phyloP scores from a whole-genome alignment of 2,113 vertebrate species.

The Australoheros scitulus region DNA sequence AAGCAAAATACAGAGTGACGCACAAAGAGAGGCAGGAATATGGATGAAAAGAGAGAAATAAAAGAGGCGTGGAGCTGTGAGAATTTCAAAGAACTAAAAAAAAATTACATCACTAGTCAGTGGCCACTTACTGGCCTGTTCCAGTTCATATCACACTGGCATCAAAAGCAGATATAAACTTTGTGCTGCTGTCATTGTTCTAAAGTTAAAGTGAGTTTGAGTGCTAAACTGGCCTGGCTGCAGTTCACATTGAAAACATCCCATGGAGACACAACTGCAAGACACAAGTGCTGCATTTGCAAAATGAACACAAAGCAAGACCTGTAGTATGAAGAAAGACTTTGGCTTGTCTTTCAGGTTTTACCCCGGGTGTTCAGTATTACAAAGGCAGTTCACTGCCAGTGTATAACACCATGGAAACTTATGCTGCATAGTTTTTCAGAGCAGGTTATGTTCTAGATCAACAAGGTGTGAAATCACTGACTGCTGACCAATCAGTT shows the following conservation, averaged over 20 bases:
- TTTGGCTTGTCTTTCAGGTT: background rate
- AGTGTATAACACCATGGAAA: too few species aligned
- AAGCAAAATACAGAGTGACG: constrained; percentile 10
- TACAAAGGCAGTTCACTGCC: too few species aligned
- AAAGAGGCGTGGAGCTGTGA: background rate
- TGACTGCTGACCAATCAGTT: too few species aligned
- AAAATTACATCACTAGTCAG: too few species aligned
- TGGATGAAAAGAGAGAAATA: background rate
- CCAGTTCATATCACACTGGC: background rate
- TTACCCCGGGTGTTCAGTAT: too few species aligned
- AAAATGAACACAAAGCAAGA: too few species aligned
- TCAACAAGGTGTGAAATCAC: too few species aligned
- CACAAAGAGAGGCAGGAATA: constrained; percentile 2
- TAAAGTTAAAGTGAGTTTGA: background rate
- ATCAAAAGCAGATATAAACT: background rate
- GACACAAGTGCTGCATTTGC: too few species aligned
- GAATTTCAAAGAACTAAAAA: background rate
- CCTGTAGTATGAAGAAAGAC: background rate
- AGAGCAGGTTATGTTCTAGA: too few species aligned
- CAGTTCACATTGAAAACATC: background rate
- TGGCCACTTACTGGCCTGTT: background rate
- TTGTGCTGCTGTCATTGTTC: background rate
- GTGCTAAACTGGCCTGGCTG: background rate
- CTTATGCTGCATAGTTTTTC: too few species aligned
- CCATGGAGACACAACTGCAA: background rate